These are phyloP conservation scores for Asobara japonica DNA, from an alignment of 1,140 invertebrate species.

Conservation along the genomic window DNA sequence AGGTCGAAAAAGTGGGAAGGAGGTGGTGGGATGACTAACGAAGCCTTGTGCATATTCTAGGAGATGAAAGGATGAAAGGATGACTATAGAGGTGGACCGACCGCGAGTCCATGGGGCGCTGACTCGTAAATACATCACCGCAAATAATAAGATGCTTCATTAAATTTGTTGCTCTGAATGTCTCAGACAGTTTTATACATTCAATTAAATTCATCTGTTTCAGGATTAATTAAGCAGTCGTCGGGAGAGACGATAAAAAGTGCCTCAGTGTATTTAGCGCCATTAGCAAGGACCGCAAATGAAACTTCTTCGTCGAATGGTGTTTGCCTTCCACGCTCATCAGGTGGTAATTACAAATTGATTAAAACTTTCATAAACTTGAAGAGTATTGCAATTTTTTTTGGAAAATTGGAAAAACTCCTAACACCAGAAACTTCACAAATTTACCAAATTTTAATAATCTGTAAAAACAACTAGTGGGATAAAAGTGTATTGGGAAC, in stretches of 20 bases:
- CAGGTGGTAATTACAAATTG: too few species aligned
- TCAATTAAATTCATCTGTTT: not conserved
- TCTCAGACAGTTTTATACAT: not conserved
- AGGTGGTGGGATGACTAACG: not conserved
- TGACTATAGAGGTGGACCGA: not conserved
- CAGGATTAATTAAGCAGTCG: not conserved
- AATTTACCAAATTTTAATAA: too few species aligned
- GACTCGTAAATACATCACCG: not conserved
- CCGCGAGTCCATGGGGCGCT: not conserved
- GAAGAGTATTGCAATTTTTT: too few species aligned
- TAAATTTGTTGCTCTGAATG: not conserved
- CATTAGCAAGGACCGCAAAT: too few species aligned
- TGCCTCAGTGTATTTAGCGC: too few species aligned
- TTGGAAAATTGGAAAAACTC: too few species aligned
- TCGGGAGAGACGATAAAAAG: not conserved
- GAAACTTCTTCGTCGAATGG: too few species aligned
- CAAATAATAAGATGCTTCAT: not conserved
- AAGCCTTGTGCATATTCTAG: not conserved
- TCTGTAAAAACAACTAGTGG: too few species aligned
- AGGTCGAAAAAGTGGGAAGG: not conserved
- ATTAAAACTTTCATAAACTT: too few species aligned
- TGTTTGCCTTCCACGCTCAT: too few species aligned
- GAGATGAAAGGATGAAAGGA: conserved; percentile 3
- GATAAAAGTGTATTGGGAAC: too few species aligned
- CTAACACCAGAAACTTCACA: too few species aligned